These are phyloP conservation scores for Brachionus sp. DNA, from an alignment of 1,140 invertebrate species.

Conservation along the genomic window DNA sequence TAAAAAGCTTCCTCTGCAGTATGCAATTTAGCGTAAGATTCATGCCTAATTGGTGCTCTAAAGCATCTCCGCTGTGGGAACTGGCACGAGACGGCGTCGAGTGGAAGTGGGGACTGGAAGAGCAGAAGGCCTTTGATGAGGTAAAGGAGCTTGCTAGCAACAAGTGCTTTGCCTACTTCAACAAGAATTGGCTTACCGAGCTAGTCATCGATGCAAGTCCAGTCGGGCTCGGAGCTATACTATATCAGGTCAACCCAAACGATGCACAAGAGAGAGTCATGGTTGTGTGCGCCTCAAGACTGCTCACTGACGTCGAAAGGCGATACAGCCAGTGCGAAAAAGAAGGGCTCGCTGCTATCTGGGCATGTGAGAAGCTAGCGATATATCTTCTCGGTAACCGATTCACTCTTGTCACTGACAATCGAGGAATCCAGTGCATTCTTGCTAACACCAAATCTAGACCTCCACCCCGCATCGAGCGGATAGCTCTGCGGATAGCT, in stretches of 20 bases:
- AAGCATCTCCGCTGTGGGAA: conserved; percentile 47
- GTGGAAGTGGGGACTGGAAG: conserved; percentile 47
- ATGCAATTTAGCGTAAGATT: not conserved
- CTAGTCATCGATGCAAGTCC: conserved; percentile 49
- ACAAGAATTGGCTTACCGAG: not conserved
- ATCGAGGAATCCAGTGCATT: not conserved
- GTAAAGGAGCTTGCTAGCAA: not conserved
- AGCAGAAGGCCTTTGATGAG: conserved; percentile 36
- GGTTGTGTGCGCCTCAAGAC: conserved; percentile 50
- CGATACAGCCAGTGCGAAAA: conserved; percentile 51
- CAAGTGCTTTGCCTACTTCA: not conserved
- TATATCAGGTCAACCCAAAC: conserved; percentile 53
- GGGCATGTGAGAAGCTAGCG: not conserved
- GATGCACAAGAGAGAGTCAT: conserved; percentile 41
- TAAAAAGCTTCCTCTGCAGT: conserved; percentile 30
- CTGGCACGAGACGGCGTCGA: conserved; percentile 50
- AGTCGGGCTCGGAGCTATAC: conserved; percentile 59
- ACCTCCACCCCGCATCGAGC: not conserved
- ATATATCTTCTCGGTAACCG: conserved; percentile 8
- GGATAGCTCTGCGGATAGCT: not conserved
- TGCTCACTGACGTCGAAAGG: conserved; percentile 47
- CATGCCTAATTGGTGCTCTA: not conserved
- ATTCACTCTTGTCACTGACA: conserved; percentile 12
- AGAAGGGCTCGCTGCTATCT: conserved; percentile 48
- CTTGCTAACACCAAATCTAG: not conserved